Conservation (phyloP, 2,113 vertebrate species). For the Cynoglossus semilaevis region DNA sequence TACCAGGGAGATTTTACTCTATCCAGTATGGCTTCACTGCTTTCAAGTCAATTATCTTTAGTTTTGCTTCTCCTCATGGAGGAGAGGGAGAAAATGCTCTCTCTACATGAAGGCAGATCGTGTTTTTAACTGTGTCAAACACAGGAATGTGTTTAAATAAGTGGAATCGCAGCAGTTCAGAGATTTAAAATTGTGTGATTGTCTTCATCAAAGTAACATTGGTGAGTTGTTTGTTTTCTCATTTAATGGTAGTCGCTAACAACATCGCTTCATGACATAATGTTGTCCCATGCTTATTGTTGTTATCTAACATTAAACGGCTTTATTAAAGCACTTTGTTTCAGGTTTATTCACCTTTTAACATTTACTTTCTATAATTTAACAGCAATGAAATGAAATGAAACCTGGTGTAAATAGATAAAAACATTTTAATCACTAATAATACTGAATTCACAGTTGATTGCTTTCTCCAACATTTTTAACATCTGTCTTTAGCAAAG, state of each 20-base stretch:
- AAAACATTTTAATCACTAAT: neutral
- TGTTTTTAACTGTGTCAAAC: conserved; percentile 37
- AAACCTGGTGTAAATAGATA: neutral
- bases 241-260: conserved; percentile 49
- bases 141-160: conserved; percentile 42
- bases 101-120: conserved; percentile 37
- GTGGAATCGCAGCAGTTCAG: conserved; percentile 62
- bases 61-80: conserved; percentile 21
- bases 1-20: conserved; percentile 51
- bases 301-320: conserved; percentile 78
- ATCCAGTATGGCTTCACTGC: conserved; percentile 34
- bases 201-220: conserved; percentile 57
- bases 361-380: conserved; percentile 1
- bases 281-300: conserved; percentile 87
- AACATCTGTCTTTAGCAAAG: neutral
- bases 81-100: conserved; percentile 12
- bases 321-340: conserved; percentile 52
- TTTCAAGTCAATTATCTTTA: conserved; percentile 9
- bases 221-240: conserved; percentile 53
- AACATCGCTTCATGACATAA: conserved; percentile 47
- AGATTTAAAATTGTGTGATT: conserved; percentile 74
- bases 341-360: conserved; percentile 19
- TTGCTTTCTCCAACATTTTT: neutral
- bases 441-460: neutral
- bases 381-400: neutral